These are phyloP conservation scores for Alloplasta piceator DNA, from an alignment of 2,888 invertebrate species.

Conservation along the genomic window DNA sequence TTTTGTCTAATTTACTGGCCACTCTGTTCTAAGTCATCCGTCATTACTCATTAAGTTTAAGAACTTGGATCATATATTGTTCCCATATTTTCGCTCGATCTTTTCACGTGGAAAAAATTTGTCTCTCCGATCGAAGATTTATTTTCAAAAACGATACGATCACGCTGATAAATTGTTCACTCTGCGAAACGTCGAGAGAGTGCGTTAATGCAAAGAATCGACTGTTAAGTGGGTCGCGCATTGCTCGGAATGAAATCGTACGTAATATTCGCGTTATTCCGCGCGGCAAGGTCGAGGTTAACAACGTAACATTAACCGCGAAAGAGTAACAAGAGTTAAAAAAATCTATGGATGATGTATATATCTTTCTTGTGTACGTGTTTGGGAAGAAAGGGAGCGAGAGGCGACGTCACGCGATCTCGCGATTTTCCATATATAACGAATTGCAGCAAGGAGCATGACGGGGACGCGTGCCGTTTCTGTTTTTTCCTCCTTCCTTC, in stretches of 20 bases:
- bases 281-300: conserved; percentile 66
- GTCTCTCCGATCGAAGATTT: too few species aligned
- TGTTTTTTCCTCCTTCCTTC: neutral
- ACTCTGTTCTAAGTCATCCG: too few species aligned
- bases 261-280: conserved; percentile 46
- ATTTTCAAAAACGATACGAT: too few species aligned
- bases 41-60: too few species aligned
- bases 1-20: too few species aligned
- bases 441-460: conserved; percentile 44
- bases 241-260: conserved; percentile 31
- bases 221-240: conserved; percentile 34
- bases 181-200: neutral
- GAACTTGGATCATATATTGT: too few species aligned
- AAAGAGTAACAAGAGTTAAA: conserved; percentile 53
- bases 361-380: neutral
- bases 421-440: conserved; percentile 53
- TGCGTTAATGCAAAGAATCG: conserved; percentile 44
- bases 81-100: too few species aligned
- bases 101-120: too few species aligned
- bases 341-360: neutral
- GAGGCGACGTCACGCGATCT: conserved; percentile 61
- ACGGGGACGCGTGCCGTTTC: conserved; percentile 33
- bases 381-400: neutral
- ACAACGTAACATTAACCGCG: conserved; percentile 62
- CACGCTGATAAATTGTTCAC: neutral